Evolutionary conservation across 2,113 vertebrate species (phyloP).

Genomic region (Pterophyllum scalare): DNA sequence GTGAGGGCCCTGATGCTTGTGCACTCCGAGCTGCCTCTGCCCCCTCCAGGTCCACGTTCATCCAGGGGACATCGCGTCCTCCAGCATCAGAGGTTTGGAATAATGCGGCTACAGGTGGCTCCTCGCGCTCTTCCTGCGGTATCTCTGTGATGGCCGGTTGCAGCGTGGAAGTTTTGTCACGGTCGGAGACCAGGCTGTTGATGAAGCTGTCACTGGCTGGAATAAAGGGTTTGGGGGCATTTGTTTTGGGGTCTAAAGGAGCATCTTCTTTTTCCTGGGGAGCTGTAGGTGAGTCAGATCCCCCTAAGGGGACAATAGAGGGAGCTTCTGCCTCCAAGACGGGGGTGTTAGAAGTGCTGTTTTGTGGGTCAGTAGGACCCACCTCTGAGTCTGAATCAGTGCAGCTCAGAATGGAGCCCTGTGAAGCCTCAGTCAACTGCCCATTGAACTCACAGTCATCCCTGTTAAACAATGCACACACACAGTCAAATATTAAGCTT

Average conservation of each 20-base stretch:
- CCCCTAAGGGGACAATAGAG: constrained; percentile 61
- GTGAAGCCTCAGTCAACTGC: constrained; percentile 83
- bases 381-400: constrained; percentile 81
- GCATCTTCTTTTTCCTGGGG: constrained; percentile 13
- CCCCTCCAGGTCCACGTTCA: constrained; percentile 93
- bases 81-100: constrained; percentile 33
- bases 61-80: constrained; percentile 84
- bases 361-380: constrained; percentile 39
- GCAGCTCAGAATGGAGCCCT: constrained; percentile 80
- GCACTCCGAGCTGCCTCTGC: constrained; percentile 64
- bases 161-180: constrained; percentile 41
- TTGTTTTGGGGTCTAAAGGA: constrained; percentile 12
- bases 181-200: constrained; percentile 80
- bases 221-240: constrained; percentile 66
- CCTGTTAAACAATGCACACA: constrained; percentile 62
- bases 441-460: constrained; percentile 86
- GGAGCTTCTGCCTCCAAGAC: constrained; percentile 60
- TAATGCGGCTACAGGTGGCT: constrained; percentile 24
- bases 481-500: neutral
- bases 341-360: constrained; percentile 30
- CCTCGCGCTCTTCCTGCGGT: constrained; percentile 33
- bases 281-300: neutral
- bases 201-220: constrained; percentile 82
- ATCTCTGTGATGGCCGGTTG: constrained; percentile 48
- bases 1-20: neutral